These are phyloP conservation scores for Drosophila suboccidentalis DNA, from an alignment of 2,888 invertebrate species.

Conservation along the genomic window DNA sequence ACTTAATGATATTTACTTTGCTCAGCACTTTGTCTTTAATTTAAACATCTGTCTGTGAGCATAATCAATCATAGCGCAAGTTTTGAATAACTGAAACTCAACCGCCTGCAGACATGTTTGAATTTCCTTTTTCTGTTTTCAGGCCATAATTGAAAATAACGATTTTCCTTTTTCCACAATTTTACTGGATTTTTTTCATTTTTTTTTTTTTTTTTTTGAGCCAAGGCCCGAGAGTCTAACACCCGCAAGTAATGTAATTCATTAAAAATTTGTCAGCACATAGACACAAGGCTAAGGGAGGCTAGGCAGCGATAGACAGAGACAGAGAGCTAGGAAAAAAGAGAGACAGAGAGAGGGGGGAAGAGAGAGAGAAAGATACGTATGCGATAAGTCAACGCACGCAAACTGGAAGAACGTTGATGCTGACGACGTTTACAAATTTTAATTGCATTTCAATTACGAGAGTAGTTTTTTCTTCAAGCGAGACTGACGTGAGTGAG, in stretches of 20 bases:
- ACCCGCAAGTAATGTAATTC: conserved; percentile 84
- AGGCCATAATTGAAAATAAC: conserved; percentile 78
- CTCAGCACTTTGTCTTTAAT: conserved; percentile 68
- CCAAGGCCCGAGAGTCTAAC: conserved; percentile 58
- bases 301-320: conserved; percentile 5
- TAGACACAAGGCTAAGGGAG: conserved; percentile 33
- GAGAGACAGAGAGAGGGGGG: background rate
- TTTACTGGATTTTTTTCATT: background rate
- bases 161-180: conserved; percentile 54
- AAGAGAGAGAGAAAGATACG: background rate
- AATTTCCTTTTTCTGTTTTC: conserved; percentile 30
- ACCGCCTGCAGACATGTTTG: conserved; percentile 59
- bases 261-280: conserved; percentile 75
- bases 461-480: conserved; percentile 67
- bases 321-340: background rate
- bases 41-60: conserved; percentile 73
- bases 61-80: conserved; percentile 75
- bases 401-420: conserved; percentile 35
- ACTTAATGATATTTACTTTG: conserved; percentile 77
- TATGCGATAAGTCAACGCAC: conserved; percentile 66
- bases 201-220: conserved; percentile 19
- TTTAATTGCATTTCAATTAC: conserved; percentile 85
- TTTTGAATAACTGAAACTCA: conserved; percentile 63
- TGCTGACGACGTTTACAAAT: conserved; percentile 67
- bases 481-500: conserved; percentile 10